phyloP scores from a whole-genome alignment of 1,140 invertebrate species.

The Bombus confusus region DNA sequence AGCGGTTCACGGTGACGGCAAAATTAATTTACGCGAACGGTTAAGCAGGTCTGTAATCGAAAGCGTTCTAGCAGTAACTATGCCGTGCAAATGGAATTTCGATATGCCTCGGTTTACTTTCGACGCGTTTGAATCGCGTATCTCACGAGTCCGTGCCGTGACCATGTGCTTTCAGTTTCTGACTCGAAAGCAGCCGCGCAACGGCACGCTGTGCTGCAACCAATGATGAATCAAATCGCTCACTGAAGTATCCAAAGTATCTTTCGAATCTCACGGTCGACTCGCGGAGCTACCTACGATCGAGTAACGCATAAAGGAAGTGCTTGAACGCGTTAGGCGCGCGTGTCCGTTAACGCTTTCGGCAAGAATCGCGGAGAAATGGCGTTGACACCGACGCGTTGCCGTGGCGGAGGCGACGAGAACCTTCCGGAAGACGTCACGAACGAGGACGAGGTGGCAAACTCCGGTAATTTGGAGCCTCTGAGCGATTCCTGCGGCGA shows the following conservation, averaged over 20 bases:
- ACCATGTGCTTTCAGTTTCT: slow-evolving; percentile 34
- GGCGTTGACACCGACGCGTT: slow-evolving; percentile 65
- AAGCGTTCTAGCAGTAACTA: neutral
- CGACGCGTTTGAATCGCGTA: neutral
- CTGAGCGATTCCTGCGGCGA: slow-evolving; percentile 80
- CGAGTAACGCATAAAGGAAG: neutral
- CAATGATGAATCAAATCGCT: slow-evolving; percentile 7
- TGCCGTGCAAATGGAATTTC: slow-evolving; percentile 10
- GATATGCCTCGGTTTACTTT: slow-evolving; percentile 47
- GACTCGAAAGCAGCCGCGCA: neutral
- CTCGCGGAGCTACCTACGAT: neutral
- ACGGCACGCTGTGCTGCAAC: neutral
- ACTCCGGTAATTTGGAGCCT: slow-evolving; percentile 71
- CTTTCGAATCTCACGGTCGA: neutral
- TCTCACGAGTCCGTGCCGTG: neutral
- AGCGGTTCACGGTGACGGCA: neutral
- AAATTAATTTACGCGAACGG: slow-evolving; percentile 6
- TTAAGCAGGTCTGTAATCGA: slow-evolving; percentile 23
- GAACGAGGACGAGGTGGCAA: slow-evolving; percentile 64
- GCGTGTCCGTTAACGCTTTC: neutral
- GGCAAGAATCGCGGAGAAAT: slow-evolving; percentile 51
- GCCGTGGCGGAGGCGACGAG: slow-evolving; percentile 57
- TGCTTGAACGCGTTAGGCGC: neutral
- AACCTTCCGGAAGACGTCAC: slow-evolving; percentile 56
- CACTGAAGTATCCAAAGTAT: neutral